phyloP scores from a whole-genome alignment of 1,140 invertebrate species.

The Tribolium castaneum region DNA sequence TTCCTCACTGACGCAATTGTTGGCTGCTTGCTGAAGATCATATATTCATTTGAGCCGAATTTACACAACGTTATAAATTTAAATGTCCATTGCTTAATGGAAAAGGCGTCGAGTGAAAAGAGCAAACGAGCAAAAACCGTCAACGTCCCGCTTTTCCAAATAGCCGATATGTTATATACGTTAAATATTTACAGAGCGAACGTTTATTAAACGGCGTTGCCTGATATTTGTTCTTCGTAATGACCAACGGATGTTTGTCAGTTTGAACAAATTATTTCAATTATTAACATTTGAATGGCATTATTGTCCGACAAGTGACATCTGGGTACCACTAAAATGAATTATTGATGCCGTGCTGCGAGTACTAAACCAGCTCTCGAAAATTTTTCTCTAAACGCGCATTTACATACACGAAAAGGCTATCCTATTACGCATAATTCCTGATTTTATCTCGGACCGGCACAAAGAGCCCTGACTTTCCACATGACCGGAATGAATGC shows the following conservation, averaged over 20 bases:
- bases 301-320: neutral
- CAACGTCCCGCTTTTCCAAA: neutral
- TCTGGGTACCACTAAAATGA: neutral
- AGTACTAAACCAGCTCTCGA: too few species aligned
- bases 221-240: conserved; percentile 24
- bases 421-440: conserved; percentile 46
- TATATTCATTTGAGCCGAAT: neutral
- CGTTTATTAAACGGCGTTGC: conserved; percentile 16
- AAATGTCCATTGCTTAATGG: conserved; percentile 27
- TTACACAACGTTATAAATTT: conserved; percentile 18
- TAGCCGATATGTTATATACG: conserved; percentile 23
- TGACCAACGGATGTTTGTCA: conserved; percentile 36
- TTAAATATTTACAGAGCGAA: conserved; percentile 29
- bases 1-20: neutral
- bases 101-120: conserved; percentile 7
- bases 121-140: conserved; percentile 5
- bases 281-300: neutral
- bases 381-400: conserved; percentile 23
- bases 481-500: conserved; percentile 19
- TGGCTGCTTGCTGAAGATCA: neutral
- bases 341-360: neutral
- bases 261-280: conserved; percentile 27
- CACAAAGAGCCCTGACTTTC: neutral
- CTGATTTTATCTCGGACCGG: conserved; percentile 20
- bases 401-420: conserved; percentile 46